phyloP scores from a whole-genome alignment of 2,797 vertebrate species.

The Acropternis orthonyx region DNA sequence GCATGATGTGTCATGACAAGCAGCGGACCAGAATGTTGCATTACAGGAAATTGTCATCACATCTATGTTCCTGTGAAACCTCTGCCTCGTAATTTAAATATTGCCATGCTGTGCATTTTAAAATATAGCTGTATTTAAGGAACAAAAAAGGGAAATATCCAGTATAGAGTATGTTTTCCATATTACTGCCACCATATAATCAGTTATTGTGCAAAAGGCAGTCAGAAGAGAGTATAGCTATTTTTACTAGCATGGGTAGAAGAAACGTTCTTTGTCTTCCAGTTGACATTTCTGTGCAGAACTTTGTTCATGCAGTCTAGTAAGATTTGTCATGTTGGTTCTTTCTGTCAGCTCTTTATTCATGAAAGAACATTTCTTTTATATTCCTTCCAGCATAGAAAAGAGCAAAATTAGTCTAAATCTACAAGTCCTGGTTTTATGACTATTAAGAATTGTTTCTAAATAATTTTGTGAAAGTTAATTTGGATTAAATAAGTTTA shows the following conservation, averaged over 20 bases:
- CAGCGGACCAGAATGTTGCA: not conserved
- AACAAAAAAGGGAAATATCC: not conserved
- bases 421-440: not conserved
- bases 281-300: not conserved
- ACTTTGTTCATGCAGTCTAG: not conserved
- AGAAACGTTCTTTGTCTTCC: constrained; percentile 51
- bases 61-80: not conserved
- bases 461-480: constrained; percentile 46
- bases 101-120: not conserved
- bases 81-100: not conserved
- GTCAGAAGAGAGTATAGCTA: constrained; percentile 19
- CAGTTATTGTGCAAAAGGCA: constrained; percentile 17
- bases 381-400: not conserved
- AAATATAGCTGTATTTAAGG: not conserved
- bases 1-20: not conserved
- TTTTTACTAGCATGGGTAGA: not conserved
- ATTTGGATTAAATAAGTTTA: not conserved
- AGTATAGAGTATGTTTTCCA: not conserved
- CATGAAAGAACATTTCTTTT: not conserved
- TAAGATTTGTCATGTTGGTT: not conserved
- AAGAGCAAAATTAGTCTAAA: not conserved
- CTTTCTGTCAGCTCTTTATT: constrained; percentile 30
- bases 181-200: constrained; percentile 17
- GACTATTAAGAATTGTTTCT: not conserved
- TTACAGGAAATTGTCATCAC: not conserved